Conservation (phyloP, 1,140 invertebrate species). For the Whitmania pigra region DNA sequence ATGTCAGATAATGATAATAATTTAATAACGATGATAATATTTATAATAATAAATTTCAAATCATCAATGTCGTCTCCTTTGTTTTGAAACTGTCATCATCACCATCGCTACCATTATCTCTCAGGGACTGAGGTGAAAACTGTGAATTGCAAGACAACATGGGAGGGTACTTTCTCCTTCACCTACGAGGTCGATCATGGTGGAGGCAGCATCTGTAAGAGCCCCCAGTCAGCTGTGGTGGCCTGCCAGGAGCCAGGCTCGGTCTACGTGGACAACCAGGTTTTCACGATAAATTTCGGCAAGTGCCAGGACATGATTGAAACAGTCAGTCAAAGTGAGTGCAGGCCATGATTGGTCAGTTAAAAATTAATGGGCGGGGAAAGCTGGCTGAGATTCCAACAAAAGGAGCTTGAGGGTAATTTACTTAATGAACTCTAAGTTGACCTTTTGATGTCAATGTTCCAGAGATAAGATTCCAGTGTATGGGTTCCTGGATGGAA, state of each 20-base stretch:
- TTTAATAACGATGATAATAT: too few species aligned
- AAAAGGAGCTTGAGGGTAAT: neutral
- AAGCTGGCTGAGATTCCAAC: neutral
- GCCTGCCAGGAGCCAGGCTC: conserved; percentile 90
- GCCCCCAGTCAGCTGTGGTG: conserved; percentile 65
- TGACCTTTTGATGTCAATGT: neutral
- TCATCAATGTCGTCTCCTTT: neutral
- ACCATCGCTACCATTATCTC: neutral
- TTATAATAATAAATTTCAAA: neutral
- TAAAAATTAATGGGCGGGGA: neutral
- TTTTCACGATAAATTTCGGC: conserved; percentile 86
- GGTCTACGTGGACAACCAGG: conserved; percentile 87
- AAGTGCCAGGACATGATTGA: conserved; percentile 68
- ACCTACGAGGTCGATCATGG: conserved; percentile 36
- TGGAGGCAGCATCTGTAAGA: conserved; percentile 39
- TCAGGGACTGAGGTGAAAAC: conserved; percentile 29
- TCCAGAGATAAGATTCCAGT: conserved; percentile 36
- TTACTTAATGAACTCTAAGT: neutral
- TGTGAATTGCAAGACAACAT: conserved; percentile 39
- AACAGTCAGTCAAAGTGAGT: conserved; percentile 69
- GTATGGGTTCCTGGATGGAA: conserved; percentile 37
- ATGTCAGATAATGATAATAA: too few species aligned
- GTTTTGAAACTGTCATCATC: neutral
- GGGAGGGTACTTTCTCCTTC: conserved; percentile 41
- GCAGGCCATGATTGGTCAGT: neutral